Evolutionary conservation across 2,797 vertebrate species (phyloP).

Genomic region (Melanotaenia nigrans): DNA sequence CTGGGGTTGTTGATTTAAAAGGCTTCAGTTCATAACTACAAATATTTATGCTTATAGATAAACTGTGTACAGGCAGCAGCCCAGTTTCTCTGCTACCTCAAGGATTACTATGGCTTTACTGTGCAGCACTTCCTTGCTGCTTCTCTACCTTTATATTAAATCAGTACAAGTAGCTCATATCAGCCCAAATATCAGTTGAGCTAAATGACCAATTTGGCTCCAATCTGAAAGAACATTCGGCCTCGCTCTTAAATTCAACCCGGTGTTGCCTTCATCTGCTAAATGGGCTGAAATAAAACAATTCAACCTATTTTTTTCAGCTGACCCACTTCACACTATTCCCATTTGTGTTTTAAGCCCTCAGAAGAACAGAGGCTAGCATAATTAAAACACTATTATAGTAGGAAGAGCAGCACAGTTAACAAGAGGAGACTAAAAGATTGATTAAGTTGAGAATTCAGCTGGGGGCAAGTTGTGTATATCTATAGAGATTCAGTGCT

Average conservation of each 20-base stretch:
- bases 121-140: background rate
- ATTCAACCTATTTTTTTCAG: constrained; percentile 25
- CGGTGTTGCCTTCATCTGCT: background rate
- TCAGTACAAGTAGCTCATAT: background rate
- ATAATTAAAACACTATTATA: constrained; percentile 68
- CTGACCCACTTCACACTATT: constrained; percentile 32
- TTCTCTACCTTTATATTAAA: background rate
- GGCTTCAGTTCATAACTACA: background rate
- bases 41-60: background rate
- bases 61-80: background rate
- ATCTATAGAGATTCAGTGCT: constrained; percentile 22
- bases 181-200: background rate
- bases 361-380: constrained; percentile 29
- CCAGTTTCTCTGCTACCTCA: background rate
- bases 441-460: constrained; percentile 42
- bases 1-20: too few species aligned
- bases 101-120: background rate
- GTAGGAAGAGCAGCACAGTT: constrained; percentile 38
- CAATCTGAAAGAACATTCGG: constrained; percentile 1
- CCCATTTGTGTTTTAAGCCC: constrained; percentile 39
- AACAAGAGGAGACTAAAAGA: constrained; percentile 44
- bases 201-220: background rate
- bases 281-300: constrained; percentile 14
- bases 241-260: background rate
- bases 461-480: constrained; percentile 6